Conservation (phyloP, 2,797 vertebrate genomes). For the Platyrinchus mystaceus region DNA sequence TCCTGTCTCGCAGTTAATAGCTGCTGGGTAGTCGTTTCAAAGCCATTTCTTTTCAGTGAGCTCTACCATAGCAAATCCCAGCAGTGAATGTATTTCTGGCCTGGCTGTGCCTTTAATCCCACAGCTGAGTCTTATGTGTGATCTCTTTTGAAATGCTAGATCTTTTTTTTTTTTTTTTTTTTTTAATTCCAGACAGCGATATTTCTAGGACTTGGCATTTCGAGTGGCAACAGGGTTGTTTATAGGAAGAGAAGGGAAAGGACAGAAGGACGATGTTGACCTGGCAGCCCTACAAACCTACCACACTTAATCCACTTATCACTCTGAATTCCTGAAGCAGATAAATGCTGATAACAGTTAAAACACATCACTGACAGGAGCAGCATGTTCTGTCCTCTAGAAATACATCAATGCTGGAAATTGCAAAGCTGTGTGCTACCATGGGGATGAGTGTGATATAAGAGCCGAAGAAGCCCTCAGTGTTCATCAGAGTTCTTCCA, state of each 20-base stretch:
- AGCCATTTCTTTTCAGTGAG: constrained; percentile 62
- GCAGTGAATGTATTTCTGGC: constrained; percentile 61
- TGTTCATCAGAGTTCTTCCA: neutral
- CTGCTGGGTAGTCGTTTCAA: constrained; percentile 61
- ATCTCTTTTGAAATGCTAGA: constrained; percentile 61
- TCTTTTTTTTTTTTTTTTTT: neutral
- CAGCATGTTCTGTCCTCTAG: constrained; percentile 32
- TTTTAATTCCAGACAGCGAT: neutral
- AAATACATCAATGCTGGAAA: constrained; percentile 42
- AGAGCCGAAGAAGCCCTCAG: neutral
- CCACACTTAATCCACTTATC: constrained; percentile 47
- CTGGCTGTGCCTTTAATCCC: constrained; percentile 46
- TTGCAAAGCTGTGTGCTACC: neutral
- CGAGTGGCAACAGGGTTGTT: constrained; percentile 23
- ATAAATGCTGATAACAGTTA: constrained; percentile 60
- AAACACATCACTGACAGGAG: constrained; percentile 53
- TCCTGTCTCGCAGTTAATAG: constrained; percentile 51
- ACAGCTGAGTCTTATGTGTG: constrained; percentile 33
- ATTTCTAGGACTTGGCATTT: constrained; percentile 57
- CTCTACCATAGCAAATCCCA: constrained; percentile 65
- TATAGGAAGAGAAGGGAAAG: constrained; percentile 30
- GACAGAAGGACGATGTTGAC: constrained; percentile 4
- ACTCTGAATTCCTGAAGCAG: constrained; percentile 56
- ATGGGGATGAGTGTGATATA: neutral
- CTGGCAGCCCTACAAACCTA: constrained; percentile 44